Evolutionary conservation across 2,797 vertebrate genomes (phyloP), one percentile per base, ranked within the genome.

Genomic region (Esox lucius): DNA sequence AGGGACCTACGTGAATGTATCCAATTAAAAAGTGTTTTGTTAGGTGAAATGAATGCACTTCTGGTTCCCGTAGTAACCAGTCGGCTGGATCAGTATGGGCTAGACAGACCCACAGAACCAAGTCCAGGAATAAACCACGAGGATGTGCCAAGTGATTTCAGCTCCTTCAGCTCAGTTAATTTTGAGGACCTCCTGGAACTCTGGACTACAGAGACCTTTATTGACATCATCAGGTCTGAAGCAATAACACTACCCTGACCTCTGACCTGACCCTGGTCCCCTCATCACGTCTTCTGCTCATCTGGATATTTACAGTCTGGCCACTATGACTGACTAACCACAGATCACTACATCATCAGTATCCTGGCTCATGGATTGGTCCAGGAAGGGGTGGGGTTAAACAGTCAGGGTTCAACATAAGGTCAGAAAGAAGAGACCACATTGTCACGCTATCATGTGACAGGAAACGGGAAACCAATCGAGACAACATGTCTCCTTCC

Each of bases 61-160:
- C 39, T 53, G 51, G 51, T 53, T 53, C 73, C 64, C 71, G 65
- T 62, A 59, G 31, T 75, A 46, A 46, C 69, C 9, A 42, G 39
- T 42, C 5, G 5, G 39, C 39, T 42, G 39, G 39, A 42, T 42
- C 39, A 42, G 39, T 42, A 42, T 42, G 9, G 5, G 9, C 1
- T 3, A 9, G 39, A 42, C 39, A 9, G 39, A 7, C 35, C 35
- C 35, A 39, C 35, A 39, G 35, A 39, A 39, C 35, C 35, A 39
- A 6, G 39, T 42, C 39, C 39, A 42, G 39, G 39, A 42, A 42
- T 42, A 24, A 65, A 78, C 68, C 42, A 75, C 13, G 72, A 59
- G 82, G 17, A 1, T 19, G 80, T 78, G 75, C 81, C 51, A 77
- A 66, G 79, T 75, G 72, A 71, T 66, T 67, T 64, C 67, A 81